Evolutionary conservation across 2,888 invertebrate genomes (phyloP), one percentile per base, ranked within the genome.

Genomic region (Andrena chrysosceles): DNA sequence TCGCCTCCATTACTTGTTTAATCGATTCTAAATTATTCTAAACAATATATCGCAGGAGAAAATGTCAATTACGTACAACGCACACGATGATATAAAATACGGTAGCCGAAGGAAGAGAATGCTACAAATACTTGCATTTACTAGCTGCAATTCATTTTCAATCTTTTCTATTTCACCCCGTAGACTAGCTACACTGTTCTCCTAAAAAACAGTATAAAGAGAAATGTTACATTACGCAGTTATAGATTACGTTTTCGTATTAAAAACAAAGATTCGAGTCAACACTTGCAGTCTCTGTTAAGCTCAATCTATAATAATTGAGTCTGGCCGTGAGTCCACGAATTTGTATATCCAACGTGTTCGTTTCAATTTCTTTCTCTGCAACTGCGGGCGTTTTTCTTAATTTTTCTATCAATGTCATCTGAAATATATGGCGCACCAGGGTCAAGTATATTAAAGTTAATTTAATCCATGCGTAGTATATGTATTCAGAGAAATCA

Each of bases 341-440:
- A 88, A 99, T 98, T 95, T 99, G 98, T 49, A 98, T 98, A 94
- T 98, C 97, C 60, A 99, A 98, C 0, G 98, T 99, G 88, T 98
- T 99, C 83, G 99, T 95, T 94, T 99, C 99, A 2, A 99, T 98
- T 95, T 99, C 99, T 93, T 99, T 99, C 71, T 99, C 96, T 0
- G 98, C 98, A 94, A 98, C 98, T 94, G 99, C 98, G 95, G 98
- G 96, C 49, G 98, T 96, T 93, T 99, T 98, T 72, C 98, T 96
- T 48, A 99, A 95, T 93, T 99, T 99, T 92, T 99, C 98, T 0
- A 97, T 97, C 54, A 99, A 95, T 94, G 97, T 97, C 94, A 98
- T 98, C 96, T 96, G 62, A 89, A 89, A 59, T n/a, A 13, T 10
- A 4, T 49, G n/a, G 26, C 2, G 5, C 8, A 6, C 10, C 48